These are phyloP conservation scores for Alaudala cheleensis DNA, from an alignment of 2,113 vertebrate genomes.

Conservation along the genomic window DNA sequence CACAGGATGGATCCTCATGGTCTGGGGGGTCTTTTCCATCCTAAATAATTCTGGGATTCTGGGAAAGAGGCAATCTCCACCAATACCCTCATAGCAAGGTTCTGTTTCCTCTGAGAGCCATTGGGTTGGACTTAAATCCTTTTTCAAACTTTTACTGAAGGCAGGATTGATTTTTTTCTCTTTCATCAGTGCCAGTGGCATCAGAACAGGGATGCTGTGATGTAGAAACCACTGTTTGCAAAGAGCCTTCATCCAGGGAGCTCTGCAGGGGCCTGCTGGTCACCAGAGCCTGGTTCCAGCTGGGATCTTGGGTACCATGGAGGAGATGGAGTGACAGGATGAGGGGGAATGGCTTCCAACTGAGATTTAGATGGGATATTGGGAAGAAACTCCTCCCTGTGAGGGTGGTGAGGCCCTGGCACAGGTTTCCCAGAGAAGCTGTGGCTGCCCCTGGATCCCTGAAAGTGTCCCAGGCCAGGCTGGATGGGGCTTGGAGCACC, in stretches of 20 bases:
- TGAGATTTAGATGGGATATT: background rate
- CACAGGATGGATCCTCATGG: background rate
- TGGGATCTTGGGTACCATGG: background rate
- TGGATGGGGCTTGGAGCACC: fast-evolving
- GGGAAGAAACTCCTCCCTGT: background rate
- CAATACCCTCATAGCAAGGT: fast-evolving
- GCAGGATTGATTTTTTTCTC: background rate
- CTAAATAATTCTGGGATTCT: background rate
- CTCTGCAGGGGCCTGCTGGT: background rate
- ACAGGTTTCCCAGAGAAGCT: background rate
- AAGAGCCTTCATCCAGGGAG: background rate
- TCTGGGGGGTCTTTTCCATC: background rate
- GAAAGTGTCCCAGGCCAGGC: background rate
- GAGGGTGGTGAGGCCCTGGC: background rate
- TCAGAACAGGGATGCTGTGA: background rate
- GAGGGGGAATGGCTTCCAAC: background rate
- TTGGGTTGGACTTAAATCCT: background rate
- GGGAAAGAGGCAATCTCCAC: background rate
- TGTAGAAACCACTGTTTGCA: background rate
- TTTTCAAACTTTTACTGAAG: background rate
- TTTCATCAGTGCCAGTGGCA: background rate
- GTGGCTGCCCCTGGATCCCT: background rate
- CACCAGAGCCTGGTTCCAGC: background rate
- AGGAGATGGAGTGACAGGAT: background rate
- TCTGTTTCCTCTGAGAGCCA: background rate